Evolutionary conservation across 2,797 vertebrate genomes (phyloP), one percentile per base, ranked within the genome.

Genomic region (Carcharodon carcharias): DNA sequence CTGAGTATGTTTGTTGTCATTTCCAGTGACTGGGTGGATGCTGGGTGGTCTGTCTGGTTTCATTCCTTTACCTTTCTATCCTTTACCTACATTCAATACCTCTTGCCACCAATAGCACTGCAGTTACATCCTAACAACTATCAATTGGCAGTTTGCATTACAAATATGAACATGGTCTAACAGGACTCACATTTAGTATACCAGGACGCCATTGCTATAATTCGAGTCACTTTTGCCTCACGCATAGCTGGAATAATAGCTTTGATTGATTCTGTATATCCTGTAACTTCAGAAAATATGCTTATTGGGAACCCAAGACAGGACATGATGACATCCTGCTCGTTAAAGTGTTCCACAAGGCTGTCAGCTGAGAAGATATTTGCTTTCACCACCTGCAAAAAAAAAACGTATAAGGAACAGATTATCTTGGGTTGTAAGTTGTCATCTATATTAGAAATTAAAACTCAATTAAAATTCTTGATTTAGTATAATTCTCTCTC

Each of bases 191-290:
- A 97, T 0, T 98, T 97, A 1, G 98, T 98, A 97, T 98, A 98
- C 98, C 98, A 98, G 80, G 98, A 98, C 21, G 98, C 98, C 98
- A 98, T 98, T 96, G 97, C 96, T 96, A 98, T 98, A 96, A 98
- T 61, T 95, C 97, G 97, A 96, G 96, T 98, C 96, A 98, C 98
- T 69, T 92, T 97, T 96, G 96, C 97, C 88, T 97, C 97, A 71
- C 96, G 97, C 98, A 98, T 98, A 96, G 98, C 98, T 14, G 95
- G 96, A 93, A 98, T 91, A 56, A 97, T 96, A 0, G 97, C 97
- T 0, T 95, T 97, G 98, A 98, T 98, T 80, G 98, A 98, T 96
- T 40, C 67, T 1, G 97, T 97, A 97, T 98, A 98, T 65, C 98
- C 98, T 2, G 98, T 98, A 96, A 98, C 98, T 11, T 96, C 96